Evolutionary conservation across 2,797 vertebrate species (phyloP).

Genomic region (Petrocephalus schoutedeni): DNA sequence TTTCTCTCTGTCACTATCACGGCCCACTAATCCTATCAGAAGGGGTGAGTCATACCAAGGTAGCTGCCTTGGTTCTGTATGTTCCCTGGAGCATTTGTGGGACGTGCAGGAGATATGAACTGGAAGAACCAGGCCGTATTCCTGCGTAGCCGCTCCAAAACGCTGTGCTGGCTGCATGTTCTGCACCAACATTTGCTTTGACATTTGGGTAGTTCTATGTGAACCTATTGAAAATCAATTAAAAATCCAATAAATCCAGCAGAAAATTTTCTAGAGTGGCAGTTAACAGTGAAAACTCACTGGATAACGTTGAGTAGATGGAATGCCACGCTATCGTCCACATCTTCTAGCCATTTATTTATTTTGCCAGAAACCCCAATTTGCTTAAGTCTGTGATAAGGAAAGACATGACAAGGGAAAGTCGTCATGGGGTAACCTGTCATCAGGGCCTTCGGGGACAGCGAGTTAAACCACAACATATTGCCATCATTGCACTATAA

Average conservation of each 20-base stretch:
- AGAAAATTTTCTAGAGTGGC: neutral
- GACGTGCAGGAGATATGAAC: neutral
- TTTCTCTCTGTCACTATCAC: neutral
- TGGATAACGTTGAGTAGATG: neutral
- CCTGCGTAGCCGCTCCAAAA: neutral
- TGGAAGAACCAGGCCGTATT: neutral
- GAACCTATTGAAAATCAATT: neutral
- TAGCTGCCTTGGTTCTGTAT: neutral
- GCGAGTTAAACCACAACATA: constrained; percentile 2
- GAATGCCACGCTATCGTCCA: neutral
- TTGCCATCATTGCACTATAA: neutral
- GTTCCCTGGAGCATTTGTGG: neutral
- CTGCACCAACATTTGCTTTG: neutral
- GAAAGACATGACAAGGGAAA: neutral
- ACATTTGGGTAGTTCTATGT: neutral
- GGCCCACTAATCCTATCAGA: neutral
- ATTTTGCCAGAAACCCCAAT: neutral
- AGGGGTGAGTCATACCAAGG: neutral
- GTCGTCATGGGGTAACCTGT: neutral
- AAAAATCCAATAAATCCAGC: neutral
- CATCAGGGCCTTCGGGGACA: neutral
- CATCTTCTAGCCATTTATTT: neutral
- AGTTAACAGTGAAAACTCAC: neutral
- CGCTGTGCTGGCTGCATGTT: neutral
- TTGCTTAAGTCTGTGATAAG: neutral